Base-by-base conservation (phyloP, 64 coral and sea anemone species). In the Dendronephthya gigantea region DNA sequence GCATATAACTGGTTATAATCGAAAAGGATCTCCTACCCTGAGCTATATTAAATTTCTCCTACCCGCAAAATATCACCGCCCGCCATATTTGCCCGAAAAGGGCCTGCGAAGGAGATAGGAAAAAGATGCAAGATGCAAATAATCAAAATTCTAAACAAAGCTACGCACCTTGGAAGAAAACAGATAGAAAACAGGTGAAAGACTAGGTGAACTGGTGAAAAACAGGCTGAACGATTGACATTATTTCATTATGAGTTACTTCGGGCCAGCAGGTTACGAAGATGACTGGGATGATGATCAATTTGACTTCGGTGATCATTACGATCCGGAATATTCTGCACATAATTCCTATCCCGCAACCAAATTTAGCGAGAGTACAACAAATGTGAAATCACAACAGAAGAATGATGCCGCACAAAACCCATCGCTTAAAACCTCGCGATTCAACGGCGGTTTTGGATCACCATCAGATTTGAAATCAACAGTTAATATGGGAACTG, bases 231-330 rank as follows among this genome's bases (percentile, higher is more conserved):
- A n/a, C n/a, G n/a, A n/a, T n/a, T n/a, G n/a, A 27, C 0, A 62
- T 19, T 62, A 7, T 1, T 19, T 27, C 3, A 23, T 27, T 36
- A 79, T 79, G 72, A 79, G 36, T 34, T 79, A 79, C n/a, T n/a
- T n/a, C 36, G 72, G 72, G 10, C 72, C 72, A 79, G 72, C 72
- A 14, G 72, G 72, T 79, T 79, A 79, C 22, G 72, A 79, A 79
- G 72, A 79, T 79, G 55, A 62, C 17, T 79, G 72, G 72, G 72
- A 79, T 0, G 55, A 62, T 27, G 55, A 62, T 27, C 55, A 79
- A 35, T 79, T 79, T 79, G 72, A 79, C 29, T 79, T 79, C 29
- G 72, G 72, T 28, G 72, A 79, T 36, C 36, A 79, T 29, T 34
- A 19, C 15, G 72, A 79, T 33, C 2, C 30, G 0, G 36, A 39